These are phyloP conservation scores for Perca flavescens DNA, from an alignment of 2,113 vertebrate species.

Conservation along the genomic window DNA sequence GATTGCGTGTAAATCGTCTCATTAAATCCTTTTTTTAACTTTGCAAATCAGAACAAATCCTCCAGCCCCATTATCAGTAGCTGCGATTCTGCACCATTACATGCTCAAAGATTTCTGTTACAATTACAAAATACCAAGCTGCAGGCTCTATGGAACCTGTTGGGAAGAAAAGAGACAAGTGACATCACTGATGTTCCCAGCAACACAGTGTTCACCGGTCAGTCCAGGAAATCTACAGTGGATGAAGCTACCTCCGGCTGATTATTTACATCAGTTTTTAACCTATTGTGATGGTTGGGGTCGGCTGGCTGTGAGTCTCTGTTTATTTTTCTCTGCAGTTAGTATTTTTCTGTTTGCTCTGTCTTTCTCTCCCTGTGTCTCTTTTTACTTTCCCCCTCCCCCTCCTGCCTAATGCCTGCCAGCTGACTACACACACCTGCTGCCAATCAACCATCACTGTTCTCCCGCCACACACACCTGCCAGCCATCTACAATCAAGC, in stretches of 20 bases:
- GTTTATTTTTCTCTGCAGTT: too few relatives aligned
- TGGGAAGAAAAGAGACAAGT: not conserved
- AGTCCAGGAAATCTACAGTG: slow-evolving; percentile 24
- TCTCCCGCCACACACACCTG: too few relatives aligned
- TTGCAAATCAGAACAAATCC: not conserved
- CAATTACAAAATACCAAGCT: not conserved
- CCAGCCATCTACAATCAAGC: too few relatives aligned
- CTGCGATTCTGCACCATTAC: not conserved
- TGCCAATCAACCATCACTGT: too few relatives aligned
- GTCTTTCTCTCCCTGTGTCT: too few relatives aligned
- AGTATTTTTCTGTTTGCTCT: too few relatives aligned
- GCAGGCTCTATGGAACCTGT: not conserved
- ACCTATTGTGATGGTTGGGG: not conserved
- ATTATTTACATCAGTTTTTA: slow-evolving; percentile 23
- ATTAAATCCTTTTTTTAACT: slow-evolving; percentile 4
- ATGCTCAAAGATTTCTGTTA: not conserved
- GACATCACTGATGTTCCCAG: slow-evolving; percentile 33
- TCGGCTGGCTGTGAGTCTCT: too few relatives aligned
- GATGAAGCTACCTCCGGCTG: slow-evolving; percentile 35
- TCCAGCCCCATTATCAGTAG: not conserved
- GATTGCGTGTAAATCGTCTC: not conserved
- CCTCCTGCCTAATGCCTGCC: too few relatives aligned
- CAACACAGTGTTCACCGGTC: slow-evolving; percentile 32
- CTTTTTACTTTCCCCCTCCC: too few relatives aligned
- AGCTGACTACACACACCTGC: too few relatives aligned